phyloP scores from a whole-genome alignment of 2,113 vertebrate species.

The Condylura cristata region DNA sequence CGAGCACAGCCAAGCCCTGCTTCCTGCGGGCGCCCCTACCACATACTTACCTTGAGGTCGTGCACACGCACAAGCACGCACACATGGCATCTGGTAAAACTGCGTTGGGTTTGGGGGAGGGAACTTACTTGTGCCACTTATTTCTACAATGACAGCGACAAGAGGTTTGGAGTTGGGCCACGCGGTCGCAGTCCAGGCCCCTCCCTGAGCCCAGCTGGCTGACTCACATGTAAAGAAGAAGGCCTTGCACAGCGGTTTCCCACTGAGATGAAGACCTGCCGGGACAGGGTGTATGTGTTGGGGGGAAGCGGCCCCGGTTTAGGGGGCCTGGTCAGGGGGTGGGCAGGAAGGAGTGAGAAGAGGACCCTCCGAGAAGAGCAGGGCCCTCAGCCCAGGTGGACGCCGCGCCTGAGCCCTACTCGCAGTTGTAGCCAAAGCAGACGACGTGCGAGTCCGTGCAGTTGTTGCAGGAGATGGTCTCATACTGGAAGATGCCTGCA shows the following conservation, averaged over 20 bases:
- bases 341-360: not conserved
- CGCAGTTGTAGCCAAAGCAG: constrained; percentile 81
- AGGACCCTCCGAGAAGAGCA: not conserved
- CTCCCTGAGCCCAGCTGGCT: not conserved
- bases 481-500: constrained; percentile 70
- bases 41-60: not conserved
- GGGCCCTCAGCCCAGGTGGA: not conserved
- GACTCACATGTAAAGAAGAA: constrained; percentile 77
- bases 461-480: constrained; percentile 70
- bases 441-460: constrained; percentile 45
- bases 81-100: not conserved
- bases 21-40: not conserved
- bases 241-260: constrained; percentile 66
- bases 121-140: constrained; percentile 72
- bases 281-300: accelerated
- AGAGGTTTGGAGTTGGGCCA: not conserved
- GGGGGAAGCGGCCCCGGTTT: not conserved
- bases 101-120: not conserved
- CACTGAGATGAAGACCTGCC: constrained; percentile 59
- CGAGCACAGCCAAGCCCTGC: not conserved
- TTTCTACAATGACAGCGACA: constrained; percentile 46
- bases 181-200: not conserved
- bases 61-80: not conserved
- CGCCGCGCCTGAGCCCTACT: constrained; percentile 23
- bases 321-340: not conserved